Evolutionary conservation across 2,888 invertebrate genomes (phyloP).

Genomic region (Spodoptera littoralis): DNA sequence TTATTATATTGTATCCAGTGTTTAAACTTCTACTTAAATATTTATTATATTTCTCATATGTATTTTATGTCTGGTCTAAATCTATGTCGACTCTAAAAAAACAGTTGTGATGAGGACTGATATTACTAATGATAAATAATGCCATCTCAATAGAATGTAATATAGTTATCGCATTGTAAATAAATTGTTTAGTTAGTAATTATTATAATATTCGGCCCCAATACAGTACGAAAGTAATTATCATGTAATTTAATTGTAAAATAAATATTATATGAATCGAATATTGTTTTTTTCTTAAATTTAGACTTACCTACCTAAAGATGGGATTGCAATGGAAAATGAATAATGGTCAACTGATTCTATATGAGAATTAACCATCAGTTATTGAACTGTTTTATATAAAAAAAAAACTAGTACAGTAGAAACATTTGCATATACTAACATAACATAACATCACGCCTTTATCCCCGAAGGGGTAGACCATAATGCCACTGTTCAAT

Average conservation of each 20-base stretch:
- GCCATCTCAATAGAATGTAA: conserved; percentile 77
- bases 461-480: too few species aligned
- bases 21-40: too few species aligned
- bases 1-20: too few species aligned
- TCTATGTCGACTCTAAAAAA: conserved; percentile 42
- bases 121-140: conserved; percentile 76
- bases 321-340: background rate
- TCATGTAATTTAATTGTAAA: conserved; percentile 69
- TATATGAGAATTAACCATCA: too few species aligned
- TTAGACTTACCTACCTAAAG: conserved; percentile 12
- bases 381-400: too few species aligned
- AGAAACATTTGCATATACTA: too few species aligned
- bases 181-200: conserved; percentile 56
- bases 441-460: too few species aligned
- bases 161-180: conserved; percentile 65
- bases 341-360: too few species aligned
- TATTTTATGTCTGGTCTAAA: background rate
- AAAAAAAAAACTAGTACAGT: too few species aligned
- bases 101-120: conserved; percentile 83
- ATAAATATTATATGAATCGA: conserved; percentile 67
- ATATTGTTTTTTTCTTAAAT: conserved; percentile 24
- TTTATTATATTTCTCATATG: too few species aligned
- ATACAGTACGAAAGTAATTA: conserved; percentile 64
- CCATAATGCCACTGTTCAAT: too few species aligned
- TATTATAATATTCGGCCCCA: conserved; percentile 67